phyloP scores from a whole-genome alignment of 2,888 invertebrate species.

The Megalurothrips usitatus region DNA sequence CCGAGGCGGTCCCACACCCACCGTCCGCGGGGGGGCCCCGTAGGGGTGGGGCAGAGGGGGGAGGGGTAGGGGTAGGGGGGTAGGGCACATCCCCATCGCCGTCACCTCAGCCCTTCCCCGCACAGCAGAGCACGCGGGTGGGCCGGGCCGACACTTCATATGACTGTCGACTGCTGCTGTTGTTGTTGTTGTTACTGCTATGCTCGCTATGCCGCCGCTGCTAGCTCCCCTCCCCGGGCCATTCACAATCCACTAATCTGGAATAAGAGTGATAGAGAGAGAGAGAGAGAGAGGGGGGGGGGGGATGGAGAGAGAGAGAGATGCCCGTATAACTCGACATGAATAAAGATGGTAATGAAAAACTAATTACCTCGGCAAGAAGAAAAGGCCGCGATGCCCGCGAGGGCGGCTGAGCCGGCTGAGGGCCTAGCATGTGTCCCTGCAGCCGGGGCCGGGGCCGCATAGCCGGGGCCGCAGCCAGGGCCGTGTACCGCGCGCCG shows the following conservation, averaged over 20 bases:
- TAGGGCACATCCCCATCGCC: too few relatives aligned
- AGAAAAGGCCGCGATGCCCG: background rate
- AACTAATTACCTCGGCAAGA: constrained; percentile 6
- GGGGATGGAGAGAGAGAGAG: background rate
- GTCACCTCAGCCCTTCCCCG: too few relatives aligned
- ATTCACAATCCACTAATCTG: constrained; percentile 23
- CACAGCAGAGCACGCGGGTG: background rate
- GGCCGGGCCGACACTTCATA: background rate
- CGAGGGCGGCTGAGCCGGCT: background rate
- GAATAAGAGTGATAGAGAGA: background rate
- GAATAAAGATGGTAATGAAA: constrained; percentile 25
- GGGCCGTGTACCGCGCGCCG: background rate
- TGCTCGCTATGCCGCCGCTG: too few relatives aligned
- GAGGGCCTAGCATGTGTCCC: constrained; percentile 8
- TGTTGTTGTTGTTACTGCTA: too few relatives aligned
- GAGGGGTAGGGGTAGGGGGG: background rate
- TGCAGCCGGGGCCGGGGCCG: background rate
- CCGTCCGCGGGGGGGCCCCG: background rate
- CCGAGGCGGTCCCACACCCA: background rate
- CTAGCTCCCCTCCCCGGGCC: background rate
- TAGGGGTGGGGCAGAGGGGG: background rate
- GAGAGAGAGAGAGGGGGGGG: too few relatives aligned
- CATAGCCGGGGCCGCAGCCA: background rate
- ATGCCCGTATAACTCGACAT: background rate
- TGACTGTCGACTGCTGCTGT: too few relatives aligned